These are phyloP conservation scores for Paraplagusia blochii DNA, from an alignment of 2,113 vertebrate genomes.

Conservation along the genomic window DNA sequence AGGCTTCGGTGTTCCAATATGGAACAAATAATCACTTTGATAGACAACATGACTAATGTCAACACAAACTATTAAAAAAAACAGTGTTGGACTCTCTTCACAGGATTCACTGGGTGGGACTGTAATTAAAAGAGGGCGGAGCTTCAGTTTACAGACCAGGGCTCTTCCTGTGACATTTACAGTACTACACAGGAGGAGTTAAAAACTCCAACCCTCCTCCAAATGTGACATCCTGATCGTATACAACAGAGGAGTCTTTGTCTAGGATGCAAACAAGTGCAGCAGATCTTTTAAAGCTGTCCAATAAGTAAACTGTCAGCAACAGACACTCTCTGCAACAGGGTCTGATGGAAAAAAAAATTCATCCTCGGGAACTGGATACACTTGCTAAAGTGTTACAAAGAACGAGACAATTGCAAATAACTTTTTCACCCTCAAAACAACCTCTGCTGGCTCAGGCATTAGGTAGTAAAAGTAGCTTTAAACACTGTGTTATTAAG, in stretches of 20 bases:
- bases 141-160: conserved; percentile 5
- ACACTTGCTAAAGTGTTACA: conserved; percentile 1
- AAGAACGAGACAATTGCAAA: conserved; percentile 4
- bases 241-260: conserved; percentile 37
- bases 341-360: conserved; percentile 11
- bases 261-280: conserved; percentile 13
- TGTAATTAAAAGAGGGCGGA: conserved; percentile 32
- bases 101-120: conserved; percentile 25
- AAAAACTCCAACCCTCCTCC: conserved; percentile 35
- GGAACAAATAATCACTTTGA: conserved; percentile 51
- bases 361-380: conserved; percentile 6
- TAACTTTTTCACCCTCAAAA: neutral
- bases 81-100: conserved; percentile 36
- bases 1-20: conserved; percentile 58
- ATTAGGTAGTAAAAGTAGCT: conserved; percentile 16
- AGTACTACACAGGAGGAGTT: conserved; percentile 30
- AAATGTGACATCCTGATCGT: conserved; percentile 16
- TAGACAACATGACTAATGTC: conserved; percentile 11
- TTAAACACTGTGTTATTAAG: neutral
- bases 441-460: conserved; percentile 29
- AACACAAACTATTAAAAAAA: conserved; percentile 23
- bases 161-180: conserved; percentile 19
- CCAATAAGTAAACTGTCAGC: conserved; percentile 23
- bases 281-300: conserved; percentile 18
- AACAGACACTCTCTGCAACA: conserved; percentile 9